Base-by-base conservation (phyloP, 2,888 invertebrate species). In the Caenorhabditis virilis region DNA sequence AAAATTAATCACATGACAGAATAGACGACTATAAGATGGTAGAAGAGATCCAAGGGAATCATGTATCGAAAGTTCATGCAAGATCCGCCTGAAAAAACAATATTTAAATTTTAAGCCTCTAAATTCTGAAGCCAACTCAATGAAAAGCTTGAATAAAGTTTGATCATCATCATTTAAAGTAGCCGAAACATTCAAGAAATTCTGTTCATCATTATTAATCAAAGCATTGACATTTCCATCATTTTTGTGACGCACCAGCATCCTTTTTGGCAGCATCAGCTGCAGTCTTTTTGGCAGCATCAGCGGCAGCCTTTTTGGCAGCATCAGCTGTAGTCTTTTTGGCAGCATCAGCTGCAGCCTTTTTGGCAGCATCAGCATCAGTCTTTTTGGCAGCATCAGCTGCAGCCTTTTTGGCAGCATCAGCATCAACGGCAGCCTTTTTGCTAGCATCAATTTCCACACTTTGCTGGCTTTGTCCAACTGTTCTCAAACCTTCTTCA, bases 201-300 rank as follows among this genome's bases (percentile, higher is more conserved):
- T 63, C 33, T 63, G 16, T 50, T 63, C 63, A 11, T 58, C 63
- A 6, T 25, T 53, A 35, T 63, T 63, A 33, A 50, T n/a, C 18
- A 58, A 23, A n/a, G 33, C 41, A 18, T 1, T 20, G 33, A 39
- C 1, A 27, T 63, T 58, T 27, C 30, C 50, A 3, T 54, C 54
- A 16, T 18, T 13, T 27, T 47, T 16, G 23, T 63, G 58, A 20
- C 41, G 15, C 3, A 41, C 35, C 9, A 63, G 9, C 20, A 63
- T 53, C 6, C n/a, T n/a, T n/a, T n/a, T n/a, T n/a, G n/a, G n/a
- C n/a, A n/a, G n/a, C n/a, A n/a, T n/a, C n/a, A n/a, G n/a, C n/a
- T n/a, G n/a, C n/a, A n/a, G n/a, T n/a, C n/a, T n/a, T n/a, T n/a
- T n/a, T n/a, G n/a, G n/a, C n/a, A n/a, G n/a, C n/a, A n/a, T n/a